Evolutionary conservation across 2,113 vertebrate species (phyloP), one percentile per base, ranked within the genome.

Genomic region (Chloroceryle aenea): DNA sequence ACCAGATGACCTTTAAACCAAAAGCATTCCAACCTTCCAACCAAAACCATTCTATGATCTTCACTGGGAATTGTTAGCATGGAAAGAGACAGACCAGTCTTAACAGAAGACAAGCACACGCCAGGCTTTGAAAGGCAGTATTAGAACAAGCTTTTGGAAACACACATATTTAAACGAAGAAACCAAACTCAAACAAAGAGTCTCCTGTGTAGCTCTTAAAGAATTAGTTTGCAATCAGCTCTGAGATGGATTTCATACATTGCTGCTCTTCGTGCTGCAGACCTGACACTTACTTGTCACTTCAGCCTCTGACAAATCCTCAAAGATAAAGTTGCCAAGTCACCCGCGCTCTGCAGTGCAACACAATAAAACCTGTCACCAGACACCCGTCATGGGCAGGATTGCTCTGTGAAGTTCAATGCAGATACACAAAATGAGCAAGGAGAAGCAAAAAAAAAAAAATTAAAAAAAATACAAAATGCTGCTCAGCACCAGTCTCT

Each of bases 241-340:
- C 68, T 29, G 16, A 59, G 72, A 62, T 14, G 8, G 74, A 85
- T 90, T 88, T 88, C 67, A 15, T 52, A 59, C 36, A 30, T 2
- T 61, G 86, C 68, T 25, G 18, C 2, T 3, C 53, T 52, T 29
- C 2, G 1, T 4, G 8, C 79, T 23, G 47, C 72, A 82, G 91
- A 73, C 55, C 55, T 72, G 67, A 58, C 76, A 47, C 47, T 7
- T 4, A 53, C 42, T 71, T 80, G 75, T 84, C 90, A 62, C 69
- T 63, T 59, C 93, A 90, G 81, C 45, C 67, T 43, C 85, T 80
- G 63, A 94, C 82, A 96, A 96, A 96, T 90, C 90, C 92, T 79
- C 56, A 3, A 42, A 91, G 89, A 79, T 82, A 71, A 87, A 91
- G 90, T 67, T 95, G 75, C 87, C 62, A 95, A 87, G 92, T 96